These are phyloP conservation scores for Phycodurus eques DNA, from an alignment of 2,113 vertebrate genomes.

Conservation along the genomic window DNA sequence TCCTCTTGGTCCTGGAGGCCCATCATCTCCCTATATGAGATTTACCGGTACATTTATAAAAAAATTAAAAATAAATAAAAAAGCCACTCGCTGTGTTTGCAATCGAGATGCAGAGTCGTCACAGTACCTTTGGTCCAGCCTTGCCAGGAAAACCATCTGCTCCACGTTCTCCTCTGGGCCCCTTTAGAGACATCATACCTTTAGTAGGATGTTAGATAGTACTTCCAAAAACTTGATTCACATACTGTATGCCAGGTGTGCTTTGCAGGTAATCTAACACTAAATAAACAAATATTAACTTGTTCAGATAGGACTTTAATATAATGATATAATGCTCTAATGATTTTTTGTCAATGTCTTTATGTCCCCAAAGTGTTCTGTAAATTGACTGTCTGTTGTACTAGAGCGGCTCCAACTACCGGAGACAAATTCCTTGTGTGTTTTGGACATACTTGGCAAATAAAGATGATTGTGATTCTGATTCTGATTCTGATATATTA, in stretches of 20 bases:
- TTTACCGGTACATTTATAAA: conserved; percentile 1
- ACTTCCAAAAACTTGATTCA: not conserved
- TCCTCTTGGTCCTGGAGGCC: conserved; percentile 75
- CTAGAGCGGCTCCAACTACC: too few species aligned
- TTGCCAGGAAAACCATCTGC: conserved; percentile 76
- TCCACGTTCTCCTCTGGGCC: conserved; percentile 73
- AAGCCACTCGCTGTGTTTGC: conserved; percentile 2
- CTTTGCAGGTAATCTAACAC: not conserved
- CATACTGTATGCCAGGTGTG: not conserved
- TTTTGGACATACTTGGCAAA: too few species aligned
- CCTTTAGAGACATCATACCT: conserved; percentile 58
- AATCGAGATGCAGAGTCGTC: not conserved
- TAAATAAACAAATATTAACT: not conserved
- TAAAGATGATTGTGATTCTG: too few species aligned
- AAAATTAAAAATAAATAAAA: not conserved
- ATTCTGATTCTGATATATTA: too few species aligned
- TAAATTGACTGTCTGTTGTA: too few species aligned
- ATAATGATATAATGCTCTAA: too few species aligned
- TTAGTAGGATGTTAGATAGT: conserved; percentile 4
- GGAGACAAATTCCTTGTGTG: too few species aligned
- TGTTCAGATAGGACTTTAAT: too few species aligned
- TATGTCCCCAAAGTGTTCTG: too few species aligned
- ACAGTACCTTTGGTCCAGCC: conserved; percentile 71
- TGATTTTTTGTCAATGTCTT: too few species aligned
- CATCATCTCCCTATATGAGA: conserved; percentile 66